These are phyloP conservation scores for Propithecus perrieri DNA, from an alignment of 2,797 vertebrate genomes.

Conservation along the genomic window DNA sequence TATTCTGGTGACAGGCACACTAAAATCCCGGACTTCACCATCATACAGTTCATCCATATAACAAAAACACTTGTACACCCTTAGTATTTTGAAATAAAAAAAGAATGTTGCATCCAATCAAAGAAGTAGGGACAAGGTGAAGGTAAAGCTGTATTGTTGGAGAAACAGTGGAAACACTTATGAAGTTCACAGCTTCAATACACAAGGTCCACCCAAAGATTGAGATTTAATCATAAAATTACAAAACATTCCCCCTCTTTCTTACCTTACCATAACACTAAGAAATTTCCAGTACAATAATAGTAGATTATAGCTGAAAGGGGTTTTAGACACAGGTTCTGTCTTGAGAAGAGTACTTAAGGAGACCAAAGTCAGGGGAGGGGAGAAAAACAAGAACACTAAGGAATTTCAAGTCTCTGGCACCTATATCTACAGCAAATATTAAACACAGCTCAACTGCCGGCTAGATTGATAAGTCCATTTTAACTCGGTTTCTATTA, in stretches of 20 bases:
- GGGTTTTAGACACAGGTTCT: background rate
- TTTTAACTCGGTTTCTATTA: background rate
- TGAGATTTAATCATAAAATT: background rate
- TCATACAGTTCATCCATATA: too few species aligned
- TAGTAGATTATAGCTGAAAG: background rate
- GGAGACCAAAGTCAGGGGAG: background rate
- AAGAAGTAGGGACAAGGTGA: background rate
- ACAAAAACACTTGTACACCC: too few species aligned
- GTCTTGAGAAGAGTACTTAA: background rate
- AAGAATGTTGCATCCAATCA: background rate
- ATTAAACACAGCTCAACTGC: background rate
- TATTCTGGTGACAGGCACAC: too few species aligned
- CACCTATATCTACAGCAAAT: background rate
- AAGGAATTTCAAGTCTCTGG: background rate
- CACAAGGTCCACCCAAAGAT: background rate
- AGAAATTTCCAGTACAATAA: background rate
- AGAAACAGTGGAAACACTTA: too few species aligned
- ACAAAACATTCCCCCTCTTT: background rate
- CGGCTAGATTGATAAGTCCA: background rate
- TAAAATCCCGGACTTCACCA: too few species aligned
- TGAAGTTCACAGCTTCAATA: background rate
- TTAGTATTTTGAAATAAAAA: too few species aligned
- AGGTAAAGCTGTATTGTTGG: background rate
- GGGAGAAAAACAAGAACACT: background rate
- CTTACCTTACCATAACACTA: background rate